A percentile compares a stretch with the other conserved stretches of the same genome.
These are phyloP conservation scores for Rhabdomys pumilio DNA, from an alignment of 2,797 vertebrate genomes.

Conservation along the genomic window DNA sequence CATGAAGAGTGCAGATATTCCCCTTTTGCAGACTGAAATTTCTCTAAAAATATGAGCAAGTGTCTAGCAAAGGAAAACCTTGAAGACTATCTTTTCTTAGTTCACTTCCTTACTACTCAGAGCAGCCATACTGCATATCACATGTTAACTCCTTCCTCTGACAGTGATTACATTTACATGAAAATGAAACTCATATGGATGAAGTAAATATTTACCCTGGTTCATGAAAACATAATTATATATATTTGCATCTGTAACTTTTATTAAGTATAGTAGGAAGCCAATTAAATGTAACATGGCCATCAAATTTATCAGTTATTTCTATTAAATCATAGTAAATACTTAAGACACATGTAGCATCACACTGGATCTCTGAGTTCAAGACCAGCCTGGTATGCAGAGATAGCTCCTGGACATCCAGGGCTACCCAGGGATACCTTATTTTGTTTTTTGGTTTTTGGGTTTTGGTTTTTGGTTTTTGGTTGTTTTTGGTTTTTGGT, in stretches of 20 bases:
- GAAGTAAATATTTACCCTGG: not conserved
- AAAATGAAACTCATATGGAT: not conserved
- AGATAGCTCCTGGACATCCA: not conserved
- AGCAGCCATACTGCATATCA: not conserved
- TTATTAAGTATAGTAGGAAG: conserved; percentile 36
- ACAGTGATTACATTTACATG: not conserved
- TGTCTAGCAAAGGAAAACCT: not conserved
- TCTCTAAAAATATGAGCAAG: not conserved
- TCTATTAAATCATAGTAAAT: not conserved
- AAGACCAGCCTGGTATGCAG: not conserved
- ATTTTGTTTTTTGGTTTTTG: not conserved
- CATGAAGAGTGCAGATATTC: accelerated
- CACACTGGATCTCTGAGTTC: not conserved
- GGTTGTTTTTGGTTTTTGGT: too few relatives aligned
- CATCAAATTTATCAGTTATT: conserved; percentile 53
- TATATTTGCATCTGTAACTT: conserved; percentile 13
- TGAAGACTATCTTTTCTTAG: not conserved
- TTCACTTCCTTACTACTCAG: not conserved
- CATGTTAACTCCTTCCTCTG: not conserved
- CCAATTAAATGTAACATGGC: conserved; percentile 24
- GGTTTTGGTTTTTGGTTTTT: too few relatives aligned
- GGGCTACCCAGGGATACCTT: too few relatives aligned
- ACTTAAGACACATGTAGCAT: not conserved
- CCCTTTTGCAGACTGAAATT: not conserved
- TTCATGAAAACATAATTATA: not conserved